Base-by-base conservation (phyloP, 2,113 vertebrate genomes). In the Circaetus gallicus region DNA sequence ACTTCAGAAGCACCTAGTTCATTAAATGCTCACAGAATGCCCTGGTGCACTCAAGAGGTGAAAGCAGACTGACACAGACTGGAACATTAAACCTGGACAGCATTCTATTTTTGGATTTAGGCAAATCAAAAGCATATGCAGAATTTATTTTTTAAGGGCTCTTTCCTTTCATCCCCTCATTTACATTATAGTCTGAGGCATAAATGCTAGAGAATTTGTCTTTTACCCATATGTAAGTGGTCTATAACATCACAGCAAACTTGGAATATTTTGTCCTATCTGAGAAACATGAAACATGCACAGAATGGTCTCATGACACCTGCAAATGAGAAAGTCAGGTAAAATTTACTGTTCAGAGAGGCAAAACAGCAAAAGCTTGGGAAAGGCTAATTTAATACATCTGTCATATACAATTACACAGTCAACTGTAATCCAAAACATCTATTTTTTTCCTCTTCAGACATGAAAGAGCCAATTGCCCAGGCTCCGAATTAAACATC, bases 371-470 rank as follows among this genome's bases (percentile, higher is more conserved):
- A 76, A 90, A 89, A 73, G 87, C 92, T 88, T 45, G 16, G 73
- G 38, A n/a, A 91, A 91, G 66, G 81, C 95, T 96, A 55, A 97
- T 96, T 94, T 86, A 95, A 90, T 87, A 59, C 91, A 90, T 89
- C 92, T 97, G 97, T 83, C 96, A 83, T 61, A 42, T 66, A 72
- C 96, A 84, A 88, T 96, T 92, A 91, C 93, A 74, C n/a, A 66
- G 63, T 58, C 76, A 81, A 83, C 92, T 80, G 74, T 34, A 95
- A 87, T 47, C 71, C 84, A 89, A 83, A 96, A 87, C 86, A 96
- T n/a, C 76, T 63, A 43, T 45, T 79, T 77, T 83, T 73, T 47
- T 40, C 74, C 47, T 80, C 38, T 73, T 78, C 82, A 76, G 50
- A 95, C 62, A 86, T 73, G 89, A 85, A 92, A 92, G 70, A 93